These are phyloP conservation scores for Torymus texanus DNA, from an alignment of 2,888 invertebrate species.

Conservation along the genomic window DNA sequence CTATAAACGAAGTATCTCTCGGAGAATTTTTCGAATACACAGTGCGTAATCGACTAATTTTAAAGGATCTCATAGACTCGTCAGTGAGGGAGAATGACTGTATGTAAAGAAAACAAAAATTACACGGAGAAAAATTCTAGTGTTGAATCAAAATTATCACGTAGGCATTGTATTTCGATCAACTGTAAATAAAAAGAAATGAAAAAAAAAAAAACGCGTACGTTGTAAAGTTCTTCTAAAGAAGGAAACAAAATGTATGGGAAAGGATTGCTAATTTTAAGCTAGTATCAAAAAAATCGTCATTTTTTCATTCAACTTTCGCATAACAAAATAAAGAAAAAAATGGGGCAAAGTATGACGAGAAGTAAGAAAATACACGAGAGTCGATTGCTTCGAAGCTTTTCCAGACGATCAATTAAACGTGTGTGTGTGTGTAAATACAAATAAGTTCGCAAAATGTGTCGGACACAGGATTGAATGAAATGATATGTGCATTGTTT, in stretches of 20 bases:
- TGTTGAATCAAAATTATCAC: conserved; percentile 54
- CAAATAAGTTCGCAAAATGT: conserved; percentile 37
- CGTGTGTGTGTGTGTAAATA: conserved; percentile 45
- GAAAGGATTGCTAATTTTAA: conserved; percentile 14
- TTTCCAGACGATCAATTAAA: conserved; percentile 45
- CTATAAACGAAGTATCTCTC: conserved; percentile 14
- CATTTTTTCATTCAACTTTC: conserved; percentile 49
- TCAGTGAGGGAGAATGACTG: conserved; percentile 32
- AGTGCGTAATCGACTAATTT: neutral
- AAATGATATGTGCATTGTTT: conserved; percentile 27
- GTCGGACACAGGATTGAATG: conserved; percentile 27
- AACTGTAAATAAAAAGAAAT: conserved; percentile 46
- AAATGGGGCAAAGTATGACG: neutral
- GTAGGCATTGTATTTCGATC: conserved; percentile 37
- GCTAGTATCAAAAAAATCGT: conserved; percentile 32
- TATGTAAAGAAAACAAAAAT: conserved; percentile 38
- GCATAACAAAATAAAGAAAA: conserved; percentile 24
- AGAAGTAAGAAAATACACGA: neutral
- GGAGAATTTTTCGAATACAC: conserved; percentile 22
- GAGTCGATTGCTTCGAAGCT: conserved; percentile 45
- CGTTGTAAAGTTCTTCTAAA: conserved; percentile 45
- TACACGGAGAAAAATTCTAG: conserved; percentile 16
- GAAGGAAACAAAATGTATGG: conserved; percentile 36
- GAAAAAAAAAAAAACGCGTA: conserved; percentile 13
- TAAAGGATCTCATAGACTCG: neutral